These are phyloP conservation scores for Psophia crepitans DNA, from an alignment of 2,113 vertebrate genomes.

Conservation along the genomic window DNA sequence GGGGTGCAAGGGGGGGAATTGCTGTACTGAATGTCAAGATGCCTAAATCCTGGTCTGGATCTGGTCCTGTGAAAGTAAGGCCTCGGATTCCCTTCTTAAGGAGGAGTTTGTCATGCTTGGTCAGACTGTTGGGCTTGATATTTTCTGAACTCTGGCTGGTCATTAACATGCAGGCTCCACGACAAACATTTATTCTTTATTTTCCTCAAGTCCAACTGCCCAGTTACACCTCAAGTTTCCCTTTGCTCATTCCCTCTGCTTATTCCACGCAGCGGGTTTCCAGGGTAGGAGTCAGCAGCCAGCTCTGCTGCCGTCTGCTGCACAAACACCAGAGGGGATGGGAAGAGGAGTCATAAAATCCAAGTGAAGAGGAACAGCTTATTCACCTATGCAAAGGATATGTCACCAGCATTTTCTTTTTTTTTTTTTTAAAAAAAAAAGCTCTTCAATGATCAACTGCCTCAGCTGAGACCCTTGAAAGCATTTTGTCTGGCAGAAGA, in stretches of 20 bases:
- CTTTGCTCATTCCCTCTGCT: background rate
- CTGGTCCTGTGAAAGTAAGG: constrained; percentile 8
- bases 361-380: background rate
- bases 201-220: constrained; percentile 31
- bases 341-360: background rate
- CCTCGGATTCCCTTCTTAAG: constrained; percentile 26
- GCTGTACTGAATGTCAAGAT: background rate
- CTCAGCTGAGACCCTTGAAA: background rate
- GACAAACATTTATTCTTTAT: constrained; percentile 50
- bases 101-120: background rate
- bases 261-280: background rate
- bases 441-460: background rate
- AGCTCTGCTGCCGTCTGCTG: background rate
- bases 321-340: background rate
- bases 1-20: background rate
- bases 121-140: background rate
- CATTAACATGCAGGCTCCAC: background rate
- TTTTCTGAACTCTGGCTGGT: background rate
- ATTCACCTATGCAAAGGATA: background rate
- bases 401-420: background rate
- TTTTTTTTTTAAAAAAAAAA: background rate
- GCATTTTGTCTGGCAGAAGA: background rate
- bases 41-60: background rate
- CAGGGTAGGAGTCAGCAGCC: background rate
- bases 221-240: constrained; percentile 38